Conservation (phyloP, 1,140 invertebrate species). For the Hirudo medicinalis region DNA sequence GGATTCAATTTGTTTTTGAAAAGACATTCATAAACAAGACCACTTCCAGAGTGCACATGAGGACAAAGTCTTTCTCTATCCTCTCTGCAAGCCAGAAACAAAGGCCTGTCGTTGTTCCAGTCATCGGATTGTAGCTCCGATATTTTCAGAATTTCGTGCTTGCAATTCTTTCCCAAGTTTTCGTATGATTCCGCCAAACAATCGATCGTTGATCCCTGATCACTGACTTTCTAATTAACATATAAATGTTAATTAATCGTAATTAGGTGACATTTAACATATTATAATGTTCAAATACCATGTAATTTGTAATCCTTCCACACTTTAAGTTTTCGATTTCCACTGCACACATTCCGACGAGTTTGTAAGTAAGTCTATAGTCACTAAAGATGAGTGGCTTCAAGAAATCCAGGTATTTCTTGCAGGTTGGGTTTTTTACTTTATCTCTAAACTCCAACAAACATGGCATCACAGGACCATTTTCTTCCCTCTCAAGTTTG, state of each 20-base stretch:
- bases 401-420: conserved; percentile 58
- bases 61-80: conserved; percentile 57
- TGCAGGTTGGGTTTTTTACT: conserved; percentile 54
- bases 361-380: conserved; percentile 66
- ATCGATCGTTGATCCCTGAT: conserved; percentile 65
- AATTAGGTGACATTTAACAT: neutral
- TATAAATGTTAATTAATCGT: neutral
- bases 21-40: conserved; percentile 80
- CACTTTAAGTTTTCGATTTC: conserved; percentile 65
- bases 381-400: conserved; percentile 70
- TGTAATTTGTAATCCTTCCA: conserved; percentile 54
- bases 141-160: conserved; percentile 62
- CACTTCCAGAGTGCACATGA: conserved; percentile 46
- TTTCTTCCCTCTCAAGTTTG: conserved; percentile 23
- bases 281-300: conserved; percentile 28
- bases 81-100: conserved; percentile 74
- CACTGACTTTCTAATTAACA: conserved; percentile 16
- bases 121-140: conserved; percentile 82
- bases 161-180: conserved; percentile 46
- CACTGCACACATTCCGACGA: conserved; percentile 60
- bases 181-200: conserved; percentile 58
- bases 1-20: conserved; percentile 61
- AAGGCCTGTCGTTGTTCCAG: conserved; percentile 68
- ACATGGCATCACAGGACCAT: conserved; percentile 55
- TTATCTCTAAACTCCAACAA: conserved; percentile 61